A percentile compares a stretch with the other conserved stretches of the same genome.
Evolutionary conservation across 1,140 invertebrate genomes (phyloP).

Genomic region (Acyrthosiphon pisum): DNA sequence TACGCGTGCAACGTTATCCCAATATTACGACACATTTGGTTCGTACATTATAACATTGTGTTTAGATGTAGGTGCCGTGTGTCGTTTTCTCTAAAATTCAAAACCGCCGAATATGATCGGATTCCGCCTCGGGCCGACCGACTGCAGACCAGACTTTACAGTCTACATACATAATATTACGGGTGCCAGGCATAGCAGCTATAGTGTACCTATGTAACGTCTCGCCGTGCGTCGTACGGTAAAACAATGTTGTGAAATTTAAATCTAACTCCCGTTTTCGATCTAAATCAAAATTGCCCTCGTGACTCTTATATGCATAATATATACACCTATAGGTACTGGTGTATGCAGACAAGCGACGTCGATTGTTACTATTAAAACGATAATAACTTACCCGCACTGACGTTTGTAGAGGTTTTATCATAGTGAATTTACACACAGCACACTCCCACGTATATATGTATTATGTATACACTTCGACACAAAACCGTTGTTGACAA

Average conservation of each 20-base stretch:
- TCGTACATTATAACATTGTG: neutral
- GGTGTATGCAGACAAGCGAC: neutral
- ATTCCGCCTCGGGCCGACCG: neutral
- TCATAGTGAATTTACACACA: neutral
- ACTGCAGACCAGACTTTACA: neutral
- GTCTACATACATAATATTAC: neutral
- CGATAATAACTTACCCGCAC: neutral
- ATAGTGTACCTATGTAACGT: neutral
- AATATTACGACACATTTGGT: conserved; percentile 1
- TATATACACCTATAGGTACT: neutral
- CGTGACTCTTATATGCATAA: neutral
- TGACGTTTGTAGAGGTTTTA: neutral
- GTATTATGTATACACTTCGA: neutral
- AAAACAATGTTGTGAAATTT: neutral
- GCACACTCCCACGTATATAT: neutral
- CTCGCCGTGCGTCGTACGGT: neutral
- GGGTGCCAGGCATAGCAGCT: neutral
- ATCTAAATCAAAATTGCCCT: conserved; percentile 1
- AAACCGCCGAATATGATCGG: neutral
- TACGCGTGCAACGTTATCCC: conserved; percentile 12
- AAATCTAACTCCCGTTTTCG: neutral
- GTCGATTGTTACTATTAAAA: neutral
- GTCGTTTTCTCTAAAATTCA: conserved; percentile 15
- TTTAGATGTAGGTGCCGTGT: neutral
- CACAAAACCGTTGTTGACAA: neutral